Evolutionary conservation across 2,113 vertebrate species (phyloP).

Genomic region (Dermatemys mawii): DNA sequence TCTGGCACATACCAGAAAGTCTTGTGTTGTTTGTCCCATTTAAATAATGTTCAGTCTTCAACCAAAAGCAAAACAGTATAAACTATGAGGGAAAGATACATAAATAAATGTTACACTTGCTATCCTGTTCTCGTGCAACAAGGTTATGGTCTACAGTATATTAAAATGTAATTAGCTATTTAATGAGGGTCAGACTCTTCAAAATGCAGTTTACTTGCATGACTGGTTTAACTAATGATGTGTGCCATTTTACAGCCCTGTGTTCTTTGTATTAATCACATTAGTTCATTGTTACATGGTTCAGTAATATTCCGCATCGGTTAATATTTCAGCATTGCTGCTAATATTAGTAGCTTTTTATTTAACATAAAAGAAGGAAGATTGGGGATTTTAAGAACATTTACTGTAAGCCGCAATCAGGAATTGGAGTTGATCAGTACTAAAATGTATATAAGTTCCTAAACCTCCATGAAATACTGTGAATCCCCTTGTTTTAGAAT

Average conservation of each 20-base stretch:
- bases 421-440: neutral
- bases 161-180: conserved; percentile 59
- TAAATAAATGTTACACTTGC: neutral
- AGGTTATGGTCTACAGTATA: neutral
- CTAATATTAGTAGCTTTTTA: neutral
- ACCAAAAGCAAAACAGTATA: conserved; percentile 10
- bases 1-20: neutral
- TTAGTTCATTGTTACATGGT: conserved; percentile 19
- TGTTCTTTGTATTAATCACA: conserved; percentile 57
- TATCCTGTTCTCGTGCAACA: neutral
- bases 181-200: conserved; percentile 56
- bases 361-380: neutral
- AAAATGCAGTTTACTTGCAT: conserved; percentile 33
- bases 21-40: conserved; percentile 42
- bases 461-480: neutral
- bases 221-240: conserved; percentile 37
- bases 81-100: neutral
- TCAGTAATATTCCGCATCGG: conserved; percentile 5
- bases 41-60: conserved; percentile 41
- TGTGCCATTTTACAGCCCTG: conserved; percentile 37
- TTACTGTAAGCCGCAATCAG: neutral
- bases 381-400: neutral
- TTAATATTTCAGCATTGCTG: neutral
- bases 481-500: rapidly evolving
- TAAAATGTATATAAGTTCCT: neutral